Conservation (phyloP, 2,888 invertebrate genomes). For the Erannis defoliaria region DNA sequence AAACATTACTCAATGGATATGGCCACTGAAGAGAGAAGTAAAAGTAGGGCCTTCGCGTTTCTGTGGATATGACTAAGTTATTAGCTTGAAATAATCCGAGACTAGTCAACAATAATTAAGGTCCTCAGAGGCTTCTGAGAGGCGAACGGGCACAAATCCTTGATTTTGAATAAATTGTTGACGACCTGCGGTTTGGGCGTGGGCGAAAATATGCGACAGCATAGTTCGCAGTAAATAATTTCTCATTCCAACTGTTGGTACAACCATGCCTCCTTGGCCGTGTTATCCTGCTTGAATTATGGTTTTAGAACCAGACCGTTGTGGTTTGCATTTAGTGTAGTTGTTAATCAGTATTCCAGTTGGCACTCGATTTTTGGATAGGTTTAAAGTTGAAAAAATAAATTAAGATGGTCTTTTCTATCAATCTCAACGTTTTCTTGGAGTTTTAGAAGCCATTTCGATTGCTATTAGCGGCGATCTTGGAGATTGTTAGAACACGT, state of each 20-base stretch:
- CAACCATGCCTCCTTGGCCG: constrained; percentile 32
- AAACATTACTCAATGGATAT: constrained; percentile 14
- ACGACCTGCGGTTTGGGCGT: constrained; percentile 69
- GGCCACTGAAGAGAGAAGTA: too few species aligned
- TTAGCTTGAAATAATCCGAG: constrained; percentile 37
- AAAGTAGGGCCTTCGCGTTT: too few species aligned
- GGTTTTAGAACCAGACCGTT: constrained; percentile 17
- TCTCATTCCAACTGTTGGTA: constrained; percentile 34
- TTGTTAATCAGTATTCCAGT: constrained; percentile 18
- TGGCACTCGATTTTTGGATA: constrained; percentile 18
- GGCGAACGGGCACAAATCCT: constrained; percentile 71
- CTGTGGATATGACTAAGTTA: constrained; percentile 1
- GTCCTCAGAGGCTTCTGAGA: constrained; percentile 46
- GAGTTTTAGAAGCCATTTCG: too few species aligned
- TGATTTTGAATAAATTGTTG: constrained; percentile 79
- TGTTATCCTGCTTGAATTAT: constrained; percentile 35
- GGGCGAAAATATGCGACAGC: constrained; percentile 75
- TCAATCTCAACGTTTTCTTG: too few species aligned
- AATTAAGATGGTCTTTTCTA: too few species aligned
- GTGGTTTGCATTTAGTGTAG: constrained; percentile 19
- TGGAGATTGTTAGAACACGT: too few species aligned
- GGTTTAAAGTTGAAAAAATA: too few species aligned
- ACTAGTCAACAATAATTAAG: constrained; percentile 50
- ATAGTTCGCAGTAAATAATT: constrained; percentile 41
- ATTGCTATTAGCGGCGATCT: too few species aligned